Evolutionary conservation across 2,888 invertebrate genomes (phyloP).

Genomic region (Hyles lineata): DNA sequence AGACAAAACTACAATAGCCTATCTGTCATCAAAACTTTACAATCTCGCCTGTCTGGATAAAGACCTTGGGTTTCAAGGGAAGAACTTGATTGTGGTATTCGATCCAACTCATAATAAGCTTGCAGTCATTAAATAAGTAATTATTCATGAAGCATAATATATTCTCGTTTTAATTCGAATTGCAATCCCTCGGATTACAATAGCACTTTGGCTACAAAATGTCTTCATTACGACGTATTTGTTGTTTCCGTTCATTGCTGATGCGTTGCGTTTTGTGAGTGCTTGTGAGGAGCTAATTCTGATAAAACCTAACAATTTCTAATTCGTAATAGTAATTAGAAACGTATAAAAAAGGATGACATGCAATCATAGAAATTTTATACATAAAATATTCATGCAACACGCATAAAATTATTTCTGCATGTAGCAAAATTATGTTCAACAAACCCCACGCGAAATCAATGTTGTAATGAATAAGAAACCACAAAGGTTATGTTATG

Average conservation of each 20-base stretch:
- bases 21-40: not conserved
- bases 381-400: too few relatives aligned
- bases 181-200: not conserved
- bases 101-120: not conserved
- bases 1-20: not conserved
- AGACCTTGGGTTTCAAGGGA: not conserved
- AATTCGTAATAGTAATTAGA: too few relatives aligned
- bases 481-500: too few relatives aligned
- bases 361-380: too few relatives aligned
- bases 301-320: too few relatives aligned
- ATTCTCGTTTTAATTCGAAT: not conserved
- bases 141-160: constrained; percentile 18
- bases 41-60: not conserved
- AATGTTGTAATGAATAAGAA: too few relatives aligned
- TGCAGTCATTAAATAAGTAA: constrained; percentile 15
- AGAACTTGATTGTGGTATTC: constrained; percentile 7
- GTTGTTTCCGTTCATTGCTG: not conserved
- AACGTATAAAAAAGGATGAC: too few relatives aligned
- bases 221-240: not conserved
- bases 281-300: too few relatives aligned
- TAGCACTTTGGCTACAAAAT: constrained; percentile 2
- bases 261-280: too few relatives aligned
- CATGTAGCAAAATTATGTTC: too few relatives aligned
- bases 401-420: too few relatives aligned
- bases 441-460: too few relatives aligned